phyloP scores from a whole-genome alignment of 2,888 invertebrate genomes.

The Gryllus longicercus region DNA sequence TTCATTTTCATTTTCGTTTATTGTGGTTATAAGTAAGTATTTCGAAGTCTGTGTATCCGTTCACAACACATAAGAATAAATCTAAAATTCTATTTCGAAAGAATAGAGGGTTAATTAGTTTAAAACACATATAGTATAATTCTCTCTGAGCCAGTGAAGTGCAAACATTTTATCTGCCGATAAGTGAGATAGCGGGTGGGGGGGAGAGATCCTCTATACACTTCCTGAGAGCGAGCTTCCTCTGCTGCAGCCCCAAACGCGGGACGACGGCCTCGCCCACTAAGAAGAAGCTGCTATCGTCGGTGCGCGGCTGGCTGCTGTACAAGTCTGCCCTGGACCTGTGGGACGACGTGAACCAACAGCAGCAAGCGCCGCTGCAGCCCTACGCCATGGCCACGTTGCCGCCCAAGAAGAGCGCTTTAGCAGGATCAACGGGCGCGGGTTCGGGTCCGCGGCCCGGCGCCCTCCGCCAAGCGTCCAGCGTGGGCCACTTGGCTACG shows the following conservation, averaged over 20 bases:
- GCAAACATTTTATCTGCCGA: too few relatives aligned
- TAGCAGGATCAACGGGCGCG: conserved; percentile 25
- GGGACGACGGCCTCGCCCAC: background rate
- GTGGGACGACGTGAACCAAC: conserved; percentile 46
- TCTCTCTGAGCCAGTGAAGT: too few relatives aligned
- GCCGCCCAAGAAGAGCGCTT: conserved; percentile 32
- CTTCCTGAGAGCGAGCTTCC: too few relatives aligned
- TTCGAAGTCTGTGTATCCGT: too few relatives aligned
- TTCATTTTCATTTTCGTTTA: too few relatives aligned
- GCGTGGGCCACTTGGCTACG: conserved; percentile 48
- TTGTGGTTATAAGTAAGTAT: too few relatives aligned
- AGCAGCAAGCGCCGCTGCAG: conserved; percentile 32
- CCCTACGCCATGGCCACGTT: conserved; percentile 25
- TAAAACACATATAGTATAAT: too few relatives aligned
- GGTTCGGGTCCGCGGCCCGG: conserved; percentile 31
- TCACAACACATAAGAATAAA: too few relatives aligned
- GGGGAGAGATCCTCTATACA: too few relatives aligned
- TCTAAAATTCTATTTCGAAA: too few relatives aligned
- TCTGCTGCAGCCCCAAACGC: background rate
- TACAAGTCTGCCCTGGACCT: conserved; percentile 49
- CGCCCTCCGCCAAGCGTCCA: conserved; percentile 36
- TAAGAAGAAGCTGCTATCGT: conserved; percentile 35
- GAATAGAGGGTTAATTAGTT: too few relatives aligned
- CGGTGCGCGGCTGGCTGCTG: conserved; percentile 48
- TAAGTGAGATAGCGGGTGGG: too few relatives aligned